Evolutionary conservation across 2,797 vertebrate genomes (phyloP).

Genomic region (Ctenochaetus hawaiiensis): DNA sequence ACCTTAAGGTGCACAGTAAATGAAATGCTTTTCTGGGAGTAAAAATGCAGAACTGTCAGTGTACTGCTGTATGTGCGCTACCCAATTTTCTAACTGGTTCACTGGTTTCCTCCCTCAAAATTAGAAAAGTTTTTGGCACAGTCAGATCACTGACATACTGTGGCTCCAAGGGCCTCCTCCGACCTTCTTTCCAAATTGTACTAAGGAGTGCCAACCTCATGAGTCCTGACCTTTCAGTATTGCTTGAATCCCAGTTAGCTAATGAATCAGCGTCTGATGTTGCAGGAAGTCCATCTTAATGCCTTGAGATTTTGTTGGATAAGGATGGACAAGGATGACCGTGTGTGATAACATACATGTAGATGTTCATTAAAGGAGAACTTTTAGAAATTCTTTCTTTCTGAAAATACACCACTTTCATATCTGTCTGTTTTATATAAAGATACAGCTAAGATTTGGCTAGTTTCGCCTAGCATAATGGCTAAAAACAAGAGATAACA

Average conservation of each 20-base stretch:
- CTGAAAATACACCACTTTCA: background rate
- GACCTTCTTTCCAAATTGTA: conserved; percentile 2
- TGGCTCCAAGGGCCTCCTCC: background rate
- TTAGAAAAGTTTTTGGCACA: conserved; percentile 1
- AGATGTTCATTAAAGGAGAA: background rate
- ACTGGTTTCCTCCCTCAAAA: background rate
- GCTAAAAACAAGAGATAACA: background rate
- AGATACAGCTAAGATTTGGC: background rate
- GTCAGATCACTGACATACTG: background rate
- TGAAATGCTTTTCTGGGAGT: background rate
- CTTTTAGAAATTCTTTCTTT: background rate
- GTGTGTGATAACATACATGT: background rate
- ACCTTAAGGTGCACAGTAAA: background rate
- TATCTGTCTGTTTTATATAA: background rate
- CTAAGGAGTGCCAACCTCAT: background rate
- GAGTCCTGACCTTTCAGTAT: conserved; percentile 27
- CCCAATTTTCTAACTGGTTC: background rate
- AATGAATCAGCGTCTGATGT: conserved; percentile 21
- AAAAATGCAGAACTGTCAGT: background rate
- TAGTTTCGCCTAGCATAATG: background rate
- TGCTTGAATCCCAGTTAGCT: conserved; percentile 7
- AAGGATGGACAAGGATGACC: background rate
- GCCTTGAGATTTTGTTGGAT: background rate
- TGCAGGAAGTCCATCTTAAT: background rate
- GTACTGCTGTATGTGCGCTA: background rate